Base-by-base conservation (phyloP, 2,888 invertebrate genomes). In the Tenthredo amoena region DNA sequence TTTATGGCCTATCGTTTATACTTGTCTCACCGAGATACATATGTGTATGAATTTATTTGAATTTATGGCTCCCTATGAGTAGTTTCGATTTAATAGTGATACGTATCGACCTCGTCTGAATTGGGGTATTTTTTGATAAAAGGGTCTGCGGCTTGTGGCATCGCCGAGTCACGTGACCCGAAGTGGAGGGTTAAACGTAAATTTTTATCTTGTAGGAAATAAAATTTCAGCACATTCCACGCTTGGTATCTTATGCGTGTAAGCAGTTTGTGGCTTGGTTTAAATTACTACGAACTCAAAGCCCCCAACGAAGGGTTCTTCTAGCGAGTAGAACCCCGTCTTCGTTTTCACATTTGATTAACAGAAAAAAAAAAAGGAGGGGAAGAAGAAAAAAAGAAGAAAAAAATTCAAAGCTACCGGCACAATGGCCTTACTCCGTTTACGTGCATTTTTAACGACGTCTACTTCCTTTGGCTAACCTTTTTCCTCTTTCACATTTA, bases 341-440 rank as follows among this genome's bases (percentile, higher is more conserved):
- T 68, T 65, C 31, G 18, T 47, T 47, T 68, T 68, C 47, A 68
- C 43, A 83, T 83, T 83, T 83, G 15, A 47, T 68, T 31, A 21
- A 31, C 4, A 74, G 40, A 74, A 40, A 47, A 74, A 74, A 74
- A 5, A 21, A 74, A 43, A 43, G 1, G 40, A 12, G 12, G 7
- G 21, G 6, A 26, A 21, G 6, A 9, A 9, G 40, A n/a, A 31
- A 76, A 79, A 34, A 10, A 15, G n/a, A 18, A 31, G 1, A 26
- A 26, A 26, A 26, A 26, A 26, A 18, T 34, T 26, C 58, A 81
- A 81, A 81, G 62, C 81, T 34, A 81, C 62, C 58, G 21, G 15
- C 81, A 65, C 81, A 65, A 81, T 26, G 31, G 37, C 62, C 62
- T 81, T 40, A 58, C 81, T n/a, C n/a, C 81, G 62, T 81, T 81